Conservation (phyloP, 2,113 vertebrate species). For the Carollia perspicillata region DNA sequence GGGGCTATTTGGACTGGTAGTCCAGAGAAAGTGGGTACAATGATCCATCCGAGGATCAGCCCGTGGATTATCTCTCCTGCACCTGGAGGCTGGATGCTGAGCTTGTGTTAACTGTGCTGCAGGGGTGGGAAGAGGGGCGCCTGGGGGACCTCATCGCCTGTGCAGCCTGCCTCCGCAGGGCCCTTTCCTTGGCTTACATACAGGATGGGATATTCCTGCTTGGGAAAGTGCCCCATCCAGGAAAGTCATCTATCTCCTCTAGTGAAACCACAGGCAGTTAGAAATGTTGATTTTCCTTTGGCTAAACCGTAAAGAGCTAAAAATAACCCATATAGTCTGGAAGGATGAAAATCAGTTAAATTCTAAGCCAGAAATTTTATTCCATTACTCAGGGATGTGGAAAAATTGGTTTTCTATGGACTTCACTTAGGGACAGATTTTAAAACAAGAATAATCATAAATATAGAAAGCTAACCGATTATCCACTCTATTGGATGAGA, state of each 20-base stretch:
- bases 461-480: background rate
- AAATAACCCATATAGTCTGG: background rate
- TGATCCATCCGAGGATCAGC: background rate
- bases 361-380: background rate
- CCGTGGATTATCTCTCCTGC: background rate
- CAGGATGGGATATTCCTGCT: background rate
- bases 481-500: background rate
- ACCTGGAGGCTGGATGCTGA: background rate
- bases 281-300: background rate
- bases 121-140: background rate
- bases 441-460: background rate
- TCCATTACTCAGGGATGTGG: background rate
- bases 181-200: background rate
- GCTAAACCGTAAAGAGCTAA: background rate
- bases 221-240: background rate
- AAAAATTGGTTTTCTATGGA: background rate
- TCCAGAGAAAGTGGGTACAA: background rate
- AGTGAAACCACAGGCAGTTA: background rate
- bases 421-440: background rate
- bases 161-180: background rate
- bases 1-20: background rate
- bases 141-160: background rate
- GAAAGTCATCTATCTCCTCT: background rate
- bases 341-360: background rate
- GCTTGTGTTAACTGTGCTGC: background rate